Evolutionary conservation across 2,888 invertebrate species (phyloP), one percentile per base, ranked within the genome.

Genomic region (Eretmocerus hayati): DNA sequence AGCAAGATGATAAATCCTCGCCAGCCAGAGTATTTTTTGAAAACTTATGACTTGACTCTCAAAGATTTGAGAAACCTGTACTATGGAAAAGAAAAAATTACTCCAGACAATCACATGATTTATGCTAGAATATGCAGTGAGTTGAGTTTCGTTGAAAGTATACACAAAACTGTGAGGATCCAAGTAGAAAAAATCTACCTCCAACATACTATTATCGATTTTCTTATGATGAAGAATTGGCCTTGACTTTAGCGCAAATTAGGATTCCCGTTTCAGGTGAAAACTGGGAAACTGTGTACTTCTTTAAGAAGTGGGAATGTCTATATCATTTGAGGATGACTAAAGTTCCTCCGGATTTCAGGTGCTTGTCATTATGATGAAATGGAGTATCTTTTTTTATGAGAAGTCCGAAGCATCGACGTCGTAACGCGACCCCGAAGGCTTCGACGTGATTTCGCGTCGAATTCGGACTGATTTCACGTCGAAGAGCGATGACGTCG

Each of bases 361-460:
- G 78, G 77, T 0, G 73, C 72, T 0, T 67, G 70, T 20, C 77
- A 78, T 32, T 72, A 71, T 1, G 78, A 78, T 48, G 77, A 78
- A 3, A 30, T 77, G 6, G 72, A 71, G 38, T 77, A 77, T 57
- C 45, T 74, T 76, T 77, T 53, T 70, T 70, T 69, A 66, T 5
- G 5, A 15, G 23, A 22, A n/a, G n/a, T n/a, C n/a, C n/a, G n/a
- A n/a, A n/a, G n/a, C n/a, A n/a, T n/a, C n/a, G n/a, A n/a, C n/a
- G n/a, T n/a, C n/a, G n/a, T n/a, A n/a, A n/a, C n/a, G n/a, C n/a
- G n/a, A n/a, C n/a, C n/a, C n/a, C n/a, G n/a, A n/a, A n/a, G n/a
- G n/a, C n/a, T n/a, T n/a, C n/a, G n/a, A n/a, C n/a, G n/a, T n/a
- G n/a, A n/a, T n/a, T n/a, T n/a, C n/a, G n/a, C n/a, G n/a, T n/a